Base-by-base conservation (phyloP, 2,113 vertebrate genomes). In the Brachyistius frenatus region DNA sequence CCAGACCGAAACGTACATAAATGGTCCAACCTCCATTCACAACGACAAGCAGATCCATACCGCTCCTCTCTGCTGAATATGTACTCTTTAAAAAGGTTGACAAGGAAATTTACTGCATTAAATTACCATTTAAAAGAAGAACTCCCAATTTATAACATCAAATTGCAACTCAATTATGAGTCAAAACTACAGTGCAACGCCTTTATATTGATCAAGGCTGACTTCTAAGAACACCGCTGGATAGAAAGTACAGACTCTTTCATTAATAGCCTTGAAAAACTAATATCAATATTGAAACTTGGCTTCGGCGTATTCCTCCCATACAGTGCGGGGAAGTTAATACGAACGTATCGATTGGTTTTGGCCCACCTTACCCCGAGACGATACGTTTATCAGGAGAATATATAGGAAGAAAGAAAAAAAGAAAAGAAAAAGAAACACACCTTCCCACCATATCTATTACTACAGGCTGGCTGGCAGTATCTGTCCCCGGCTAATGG, bases 401-500 rank as follows among this genome's bases (percentile, higher is more conserved):
- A 49, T 73, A 56, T 30, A 23, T 23, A 23, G 23, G 23, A 23
- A 56, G 67, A 46, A 16, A 23, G 14, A 39, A 39, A 41, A 81
- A 52, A 57, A 63, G 56, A 5, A 73, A 47, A 39, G 44, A 82
- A 52, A 57, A 63, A 61, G 3, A 68, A 30, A 65, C 36, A 47
- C 39, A 49, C 57, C 70, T 52, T 75, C 70, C 47, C 35, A 41
- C 46, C 55, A 5, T 75, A 84, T 90, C 77, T 61, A 35, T 79
- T 80, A 68, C 78, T 52, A 23, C 47, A 44, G 76, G 50, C 70
- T 30, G 63, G 62, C 73, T 76, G 87, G 66, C 81, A 57, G 66
- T 83, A 72, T 86, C 75, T 78, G 70, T 74, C 39, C 23, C 72
- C 0, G 49, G 72, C 80, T 91, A 88, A 92, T 83, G 84, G 85